Conservation (phyloP, 2,797 vertebrate genomes). For the Sebastes ruberrimus region DNA sequence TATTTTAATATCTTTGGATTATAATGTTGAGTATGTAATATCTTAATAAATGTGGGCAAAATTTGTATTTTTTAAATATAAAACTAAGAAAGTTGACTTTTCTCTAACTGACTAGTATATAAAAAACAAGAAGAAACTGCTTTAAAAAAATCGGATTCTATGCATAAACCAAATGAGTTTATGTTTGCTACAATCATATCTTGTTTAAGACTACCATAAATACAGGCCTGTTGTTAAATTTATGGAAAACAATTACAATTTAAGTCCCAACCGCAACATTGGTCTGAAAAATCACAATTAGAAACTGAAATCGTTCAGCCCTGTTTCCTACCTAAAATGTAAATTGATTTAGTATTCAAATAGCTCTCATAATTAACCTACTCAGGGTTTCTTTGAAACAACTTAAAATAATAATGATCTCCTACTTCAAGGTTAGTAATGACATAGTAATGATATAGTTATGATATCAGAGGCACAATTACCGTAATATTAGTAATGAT, state of each 20-base stretch:
- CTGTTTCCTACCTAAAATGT: neutral
- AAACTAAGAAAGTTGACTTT: neutral
- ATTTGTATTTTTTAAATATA: too few species aligned
- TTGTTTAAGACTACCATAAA: neutral
- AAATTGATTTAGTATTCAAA: neutral
- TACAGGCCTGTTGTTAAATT: neutral
- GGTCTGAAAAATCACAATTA: neutral
- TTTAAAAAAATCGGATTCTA: neutral
- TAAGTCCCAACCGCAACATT: accelerated
- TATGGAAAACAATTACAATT: neutral
- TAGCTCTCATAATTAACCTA: neutral
- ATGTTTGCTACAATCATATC: neutral
- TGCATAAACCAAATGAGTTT: neutral
- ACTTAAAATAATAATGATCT: conserved; percentile 25
- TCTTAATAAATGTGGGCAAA: too few species aligned
- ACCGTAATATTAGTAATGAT: neutral
- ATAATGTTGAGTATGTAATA: too few species aligned
- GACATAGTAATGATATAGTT: neutral
- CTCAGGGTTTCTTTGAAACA: neutral
- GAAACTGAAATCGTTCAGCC: neutral
- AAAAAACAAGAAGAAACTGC: neutral
- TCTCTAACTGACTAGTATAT: neutral
- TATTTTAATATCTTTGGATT: too few species aligned
- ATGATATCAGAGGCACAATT: neutral
- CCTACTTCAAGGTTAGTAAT: conserved; percentile 24